Evolutionary conservation across 2,888 invertebrate genomes (phyloP).

Genomic region (Dilophus febrilis): DNA sequence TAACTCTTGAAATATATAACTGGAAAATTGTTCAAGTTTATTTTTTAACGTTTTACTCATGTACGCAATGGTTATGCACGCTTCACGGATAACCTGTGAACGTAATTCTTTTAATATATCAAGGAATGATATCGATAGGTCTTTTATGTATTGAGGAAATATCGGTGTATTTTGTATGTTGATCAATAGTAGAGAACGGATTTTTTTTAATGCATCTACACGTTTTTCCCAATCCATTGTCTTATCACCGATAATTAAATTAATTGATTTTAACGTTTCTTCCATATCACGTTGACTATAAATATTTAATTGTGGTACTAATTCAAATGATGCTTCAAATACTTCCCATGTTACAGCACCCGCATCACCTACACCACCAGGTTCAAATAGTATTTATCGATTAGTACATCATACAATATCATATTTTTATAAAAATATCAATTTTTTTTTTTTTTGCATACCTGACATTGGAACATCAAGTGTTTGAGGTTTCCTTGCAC

Average conservation of each 20-base stretch:
- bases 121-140: conserved; percentile 64
- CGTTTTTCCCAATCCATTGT: conserved; percentile 88
- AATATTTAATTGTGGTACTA: conserved; percentile 63
- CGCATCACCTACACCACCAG: conserved; percentile 36
- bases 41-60: conserved; percentile 69
- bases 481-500: conserved; percentile 4
- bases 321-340: conserved; percentile 72
- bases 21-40: conserved; percentile 73
- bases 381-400: too few relatives aligned
- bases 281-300: conserved; percentile 72
- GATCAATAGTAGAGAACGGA: conserved; percentile 66
- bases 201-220: conserved; percentile 70
- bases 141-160: conserved; percentile 59
- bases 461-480: conserved; percentile 1
- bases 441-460: not conserved
- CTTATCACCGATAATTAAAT: conserved; percentile 59
- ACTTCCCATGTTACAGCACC: conserved; percentile 81
- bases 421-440: not conserved
- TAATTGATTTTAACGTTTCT: conserved; percentile 58
- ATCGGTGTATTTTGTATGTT: conserved; percentile 50
- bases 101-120: conserved; percentile 71
- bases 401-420: not conserved
- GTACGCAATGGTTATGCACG: conserved; percentile 86
- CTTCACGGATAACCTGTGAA: conserved; percentile 87
- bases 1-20: conserved; percentile 63